Percentiles rank a stretch among this genome's conserved stretches.
phyloP scores from a whole-genome alignment of 2,113 vertebrate genomes.

The Gadus macrocephalus region DNA sequence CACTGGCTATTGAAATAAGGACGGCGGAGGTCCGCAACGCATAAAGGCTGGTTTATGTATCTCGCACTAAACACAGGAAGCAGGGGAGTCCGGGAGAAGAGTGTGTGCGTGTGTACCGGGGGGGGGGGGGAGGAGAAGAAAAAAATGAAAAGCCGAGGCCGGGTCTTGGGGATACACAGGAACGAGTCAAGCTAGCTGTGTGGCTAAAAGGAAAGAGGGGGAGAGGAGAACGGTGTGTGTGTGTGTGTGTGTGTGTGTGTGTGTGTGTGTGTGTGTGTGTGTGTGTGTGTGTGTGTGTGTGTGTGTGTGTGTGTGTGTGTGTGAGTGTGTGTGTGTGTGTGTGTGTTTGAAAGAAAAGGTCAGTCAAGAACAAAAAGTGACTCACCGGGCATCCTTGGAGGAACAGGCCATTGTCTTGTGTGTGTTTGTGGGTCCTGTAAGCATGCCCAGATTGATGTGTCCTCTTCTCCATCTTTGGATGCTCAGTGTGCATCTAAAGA shows the following conservation, averaged over 20 bases:
- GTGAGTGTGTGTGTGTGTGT: background rate
- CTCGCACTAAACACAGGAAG: slow-evolving; percentile 39
- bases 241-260: background rate
- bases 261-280: background rate
- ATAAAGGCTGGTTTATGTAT: slow-evolving; percentile 35
- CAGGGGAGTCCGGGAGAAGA: slow-evolving; percentile 7
- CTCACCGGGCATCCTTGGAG: background rate
- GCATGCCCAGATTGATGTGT: background rate
- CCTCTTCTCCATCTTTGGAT: too few species aligned
- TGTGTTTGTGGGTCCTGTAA: background rate
- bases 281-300: background rate
- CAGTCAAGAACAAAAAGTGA: background rate
- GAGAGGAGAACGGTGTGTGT: background rate
- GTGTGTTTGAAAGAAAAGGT: background rate
- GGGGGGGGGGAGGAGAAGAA: slow-evolving; percentile 6
- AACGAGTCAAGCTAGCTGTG: slow-evolving; percentile 34
- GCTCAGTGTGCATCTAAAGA: background rate
- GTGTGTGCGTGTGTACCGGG: too few species aligned
- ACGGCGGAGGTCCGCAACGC: slow-evolving; percentile 33
- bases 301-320: background rate
- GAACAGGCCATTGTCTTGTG: background rate
- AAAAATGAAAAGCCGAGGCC: slow-evolving; percentile 19
- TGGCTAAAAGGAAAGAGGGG: slow-evolving; percentile 8
- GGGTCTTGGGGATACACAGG: slow-evolving; percentile 36
- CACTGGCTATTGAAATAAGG: slow-evolving; percentile 38